A percentile compares a stretch with the other conserved stretches of the same genome.
Evolutionary conservation across 1,140 invertebrate species (phyloP).

Genomic region (Platyura marginata): DNA sequence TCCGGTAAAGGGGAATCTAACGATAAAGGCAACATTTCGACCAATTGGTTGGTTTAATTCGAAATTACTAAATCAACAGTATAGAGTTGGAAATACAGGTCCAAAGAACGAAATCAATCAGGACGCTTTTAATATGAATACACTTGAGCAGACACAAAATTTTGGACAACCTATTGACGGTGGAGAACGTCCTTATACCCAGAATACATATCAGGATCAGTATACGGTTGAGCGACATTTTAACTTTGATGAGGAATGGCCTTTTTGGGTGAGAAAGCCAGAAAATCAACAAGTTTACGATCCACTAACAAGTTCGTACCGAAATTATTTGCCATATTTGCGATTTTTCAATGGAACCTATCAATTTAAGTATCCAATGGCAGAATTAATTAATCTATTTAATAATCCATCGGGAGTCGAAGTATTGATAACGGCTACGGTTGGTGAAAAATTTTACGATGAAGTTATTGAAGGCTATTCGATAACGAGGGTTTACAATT

Average conservation of each 20-base stretch:
- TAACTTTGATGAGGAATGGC: conserved; percentile 58
- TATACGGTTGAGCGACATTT: conserved; percentile 47
- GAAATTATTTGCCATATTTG: conserved; percentile 38
- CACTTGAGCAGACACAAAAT: neutral
- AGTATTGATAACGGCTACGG: conserved; percentile 67
- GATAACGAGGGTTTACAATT: conserved; percentile 71
- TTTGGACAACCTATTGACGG: neutral
- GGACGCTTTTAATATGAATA: neutral
- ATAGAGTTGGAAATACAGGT: conserved; percentile 16
- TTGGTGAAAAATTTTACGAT: conserved; percentile 77
- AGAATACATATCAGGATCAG: conserved; percentile 28
- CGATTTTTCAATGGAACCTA: conserved; percentile 74
- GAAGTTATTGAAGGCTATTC: conserved; percentile 75
- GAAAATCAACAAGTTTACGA: conserved; percentile 19
- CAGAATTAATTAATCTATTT: conserved; percentile 49
- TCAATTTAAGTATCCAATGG: conserved; percentile 66
- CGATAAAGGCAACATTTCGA: conserved; percentile 55
- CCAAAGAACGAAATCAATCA: conserved; percentile 12
- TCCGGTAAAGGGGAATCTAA: conserved; percentile 69
- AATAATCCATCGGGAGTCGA: conserved; percentile 57
- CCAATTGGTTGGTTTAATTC: conserved; percentile 41
- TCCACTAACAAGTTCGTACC: conserved; percentile 21
- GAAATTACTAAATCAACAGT: conserved; percentile 21
- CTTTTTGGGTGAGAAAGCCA: conserved; percentile 50
- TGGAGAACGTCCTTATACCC: conserved; percentile 6